These are phyloP conservation scores for Egretta garzetta DNA, from an alignment of 2,113 vertebrate genomes.

Conservation along the genomic window DNA sequence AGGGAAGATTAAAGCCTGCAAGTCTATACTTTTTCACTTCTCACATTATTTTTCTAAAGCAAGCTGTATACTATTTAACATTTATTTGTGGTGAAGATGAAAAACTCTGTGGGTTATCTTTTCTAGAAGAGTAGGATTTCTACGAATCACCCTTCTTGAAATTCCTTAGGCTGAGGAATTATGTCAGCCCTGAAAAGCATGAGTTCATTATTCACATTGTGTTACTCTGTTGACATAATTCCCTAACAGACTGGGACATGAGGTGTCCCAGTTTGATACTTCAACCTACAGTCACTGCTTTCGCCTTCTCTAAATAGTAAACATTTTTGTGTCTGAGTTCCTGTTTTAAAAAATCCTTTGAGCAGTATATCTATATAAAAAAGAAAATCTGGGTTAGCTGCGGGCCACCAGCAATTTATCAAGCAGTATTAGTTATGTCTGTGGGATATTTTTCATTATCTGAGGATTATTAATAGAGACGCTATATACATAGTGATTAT, in stretches of 20 bases:
- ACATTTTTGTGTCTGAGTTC: neutral
- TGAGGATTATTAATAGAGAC: constrained; percentile 46
- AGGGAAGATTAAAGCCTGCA: neutral
- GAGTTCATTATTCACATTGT: constrained; percentile 38
- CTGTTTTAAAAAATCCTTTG: neutral
- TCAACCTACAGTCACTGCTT: constrained; percentile 15
- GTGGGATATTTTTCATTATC: constrained; percentile 64
- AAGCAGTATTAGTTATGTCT: constrained; percentile 20
- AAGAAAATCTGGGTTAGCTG: neutral
- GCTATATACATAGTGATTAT: constrained; percentile 27
- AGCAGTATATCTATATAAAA: neutral
- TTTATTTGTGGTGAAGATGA: constrained; percentile 5
- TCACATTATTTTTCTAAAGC: constrained; percentile 5
- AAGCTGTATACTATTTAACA: neutral
- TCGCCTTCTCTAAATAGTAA: constrained; percentile 1
- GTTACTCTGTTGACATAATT: constrained; percentile 55
- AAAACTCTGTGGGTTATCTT: constrained; percentile 12
- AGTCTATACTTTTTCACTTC: neutral
- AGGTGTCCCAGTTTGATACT: constrained; percentile 42
- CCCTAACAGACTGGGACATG: constrained; percentile 42
- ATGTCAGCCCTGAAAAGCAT: constrained; percentile 46
- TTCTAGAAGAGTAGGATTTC: neutral
- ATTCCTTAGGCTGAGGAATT: constrained; percentile 30
- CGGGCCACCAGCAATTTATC: constrained; percentile 33
- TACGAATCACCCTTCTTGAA: neutral